phyloP scores from a whole-genome alignment of 2,888 invertebrate genomes.

The Argyresthia albistria region DNA sequence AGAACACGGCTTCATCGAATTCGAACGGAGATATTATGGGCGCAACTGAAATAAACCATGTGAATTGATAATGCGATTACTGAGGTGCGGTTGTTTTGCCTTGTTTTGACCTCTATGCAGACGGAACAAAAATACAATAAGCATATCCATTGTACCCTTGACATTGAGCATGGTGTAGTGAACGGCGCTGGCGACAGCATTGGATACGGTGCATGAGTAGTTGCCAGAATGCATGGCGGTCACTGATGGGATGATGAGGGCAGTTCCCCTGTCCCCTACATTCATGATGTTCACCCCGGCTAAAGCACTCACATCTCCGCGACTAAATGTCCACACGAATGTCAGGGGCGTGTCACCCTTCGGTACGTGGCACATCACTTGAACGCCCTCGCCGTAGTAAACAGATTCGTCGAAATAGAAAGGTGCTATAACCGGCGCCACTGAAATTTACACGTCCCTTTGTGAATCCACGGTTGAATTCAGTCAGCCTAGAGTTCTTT shows the following conservation, averaged over 20 bases:
- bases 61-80: constrained; percentile 6
- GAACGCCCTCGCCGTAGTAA: constrained; percentile 72
- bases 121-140: constrained; percentile 28
- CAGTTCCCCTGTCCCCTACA: constrained; percentile 76
- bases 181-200: constrained; percentile 74
- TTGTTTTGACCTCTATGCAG: too few relatives aligned
- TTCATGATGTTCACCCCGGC: constrained; percentile 76
- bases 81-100: too few relatives aligned
- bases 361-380: constrained; percentile 72
- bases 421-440: constrained; percentile 73
- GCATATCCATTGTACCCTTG: constrained; percentile 66
- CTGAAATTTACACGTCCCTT: constrained; percentile 43
- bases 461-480: neutral
- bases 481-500: constrained; percentile 13
- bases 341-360: constrained; percentile 81
- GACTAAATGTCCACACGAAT: constrained; percentile 83
- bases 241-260: constrained; percentile 79
- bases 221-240: constrained; percentile 79
- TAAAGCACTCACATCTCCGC: constrained; percentile 68
- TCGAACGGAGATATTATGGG: constrained; percentile 74
- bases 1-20: constrained; percentile 67
- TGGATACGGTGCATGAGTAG: constrained; percentile 77
- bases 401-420: constrained; percentile 73
- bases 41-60: constrained; percentile 61
- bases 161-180: constrained; percentile 75